Percentiles rank a stretch among this genome's conserved stretches.
These are phyloP conservation scores for Belonocnema kinseyi DNA, from an alignment of 1,140 invertebrate genomes.

Conservation along the genomic window DNA sequence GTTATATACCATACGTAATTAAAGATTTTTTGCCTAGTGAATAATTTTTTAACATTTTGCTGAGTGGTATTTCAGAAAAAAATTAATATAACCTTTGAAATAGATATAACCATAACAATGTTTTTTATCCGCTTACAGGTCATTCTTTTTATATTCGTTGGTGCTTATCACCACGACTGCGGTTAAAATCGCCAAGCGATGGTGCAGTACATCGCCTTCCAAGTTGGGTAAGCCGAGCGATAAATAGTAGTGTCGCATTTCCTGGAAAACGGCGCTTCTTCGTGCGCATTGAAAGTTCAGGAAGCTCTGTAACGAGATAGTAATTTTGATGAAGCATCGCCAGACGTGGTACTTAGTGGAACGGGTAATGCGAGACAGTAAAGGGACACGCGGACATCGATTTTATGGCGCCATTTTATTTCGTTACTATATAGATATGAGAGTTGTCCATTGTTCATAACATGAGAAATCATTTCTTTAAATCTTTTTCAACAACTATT, in stretches of 20 bases:
- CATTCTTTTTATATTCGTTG: neutral
- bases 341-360: neutral
- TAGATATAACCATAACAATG: too few species aligned
- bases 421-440: neutral
- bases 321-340: constrained; percentile 44
- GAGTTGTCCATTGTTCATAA: too few species aligned
- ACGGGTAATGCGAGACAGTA: neutral
- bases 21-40: too few species aligned
- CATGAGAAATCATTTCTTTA: too few species aligned
- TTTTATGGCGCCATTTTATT: neutral
- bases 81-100: too few species aligned
- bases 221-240: neutral
- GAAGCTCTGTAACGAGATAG: constrained; percentile 43
- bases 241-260: constrained; percentile 13
- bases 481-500: too few species aligned
- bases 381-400: neutral
- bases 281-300: constrained; percentile 9
- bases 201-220: neutral
- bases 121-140: neutral
- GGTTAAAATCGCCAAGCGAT: constrained; percentile 1
- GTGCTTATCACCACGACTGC: neutral
- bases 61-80: too few species aligned
- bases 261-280: neutral
- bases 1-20: too few species aligned
- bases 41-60: too few species aligned